Evolutionary conservation across 2,797 vertebrate species (phyloP).

Genomic region (Moxostoma hubbsi): DNA sequence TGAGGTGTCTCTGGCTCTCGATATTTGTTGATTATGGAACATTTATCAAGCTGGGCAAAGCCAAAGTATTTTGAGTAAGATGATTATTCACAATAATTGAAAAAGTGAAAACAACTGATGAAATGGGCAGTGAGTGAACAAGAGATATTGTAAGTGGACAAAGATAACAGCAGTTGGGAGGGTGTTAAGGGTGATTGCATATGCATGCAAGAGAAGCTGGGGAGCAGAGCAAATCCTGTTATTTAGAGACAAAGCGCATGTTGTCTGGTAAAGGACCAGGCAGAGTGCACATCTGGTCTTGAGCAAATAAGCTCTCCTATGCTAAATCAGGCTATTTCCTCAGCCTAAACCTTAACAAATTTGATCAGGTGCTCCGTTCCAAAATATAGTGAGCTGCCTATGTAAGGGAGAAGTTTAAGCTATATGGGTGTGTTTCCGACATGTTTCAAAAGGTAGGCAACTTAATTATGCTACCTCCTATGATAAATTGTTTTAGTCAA

Average conservation of each 20-base stretch:
- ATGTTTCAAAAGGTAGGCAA: too few relatives aligned
- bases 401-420: too few relatives aligned
- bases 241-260: constrained; percentile 25
- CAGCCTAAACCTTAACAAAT: constrained; percentile 13
- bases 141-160: background rate
- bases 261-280: constrained; percentile 22
- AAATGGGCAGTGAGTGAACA: background rate
- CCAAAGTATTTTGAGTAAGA: background rate
- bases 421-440: too few relatives aligned
- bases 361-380: background rate
- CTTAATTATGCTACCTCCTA: too few relatives aligned
- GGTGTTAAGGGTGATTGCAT: background rate
- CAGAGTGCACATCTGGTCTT: constrained; percentile 9
- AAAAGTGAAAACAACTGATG: background rate
- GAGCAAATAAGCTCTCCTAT: background rate
- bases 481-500: too few relatives aligned
- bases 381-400: too few relatives aligned
- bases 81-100: too few relatives aligned
- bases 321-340: background rate
- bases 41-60: constrained; percentile 10
- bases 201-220: constrained; percentile 14
- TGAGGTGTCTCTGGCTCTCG: background rate
- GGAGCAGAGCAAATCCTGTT: constrained; percentile 26
- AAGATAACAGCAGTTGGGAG: background rate
- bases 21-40: background rate